phyloP scores from a whole-genome alignment of 2,797 vertebrate genomes.

The Novumbra hubbsi region DNA sequence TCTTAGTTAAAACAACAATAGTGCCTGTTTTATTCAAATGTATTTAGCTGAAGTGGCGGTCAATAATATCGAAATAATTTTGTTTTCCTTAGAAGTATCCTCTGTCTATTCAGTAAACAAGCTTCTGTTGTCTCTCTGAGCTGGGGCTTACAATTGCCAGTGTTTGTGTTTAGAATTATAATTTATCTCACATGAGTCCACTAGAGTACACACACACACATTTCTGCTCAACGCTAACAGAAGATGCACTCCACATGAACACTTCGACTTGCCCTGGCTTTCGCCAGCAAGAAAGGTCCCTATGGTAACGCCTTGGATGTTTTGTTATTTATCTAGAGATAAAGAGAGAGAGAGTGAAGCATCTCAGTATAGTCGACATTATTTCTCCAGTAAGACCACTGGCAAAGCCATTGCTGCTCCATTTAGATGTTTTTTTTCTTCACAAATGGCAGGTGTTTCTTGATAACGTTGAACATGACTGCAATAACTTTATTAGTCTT shows the following conservation, averaged over 20 bases:
- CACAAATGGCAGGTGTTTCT: no score
- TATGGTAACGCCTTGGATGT: constrained; percentile 49
- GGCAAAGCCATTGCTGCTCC: background rate
- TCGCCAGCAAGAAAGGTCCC: constrained; percentile 39
- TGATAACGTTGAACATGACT: no score
- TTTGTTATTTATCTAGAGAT: background rate
- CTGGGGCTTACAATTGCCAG: constrained; percentile 16
- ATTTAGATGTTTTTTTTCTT: no score
- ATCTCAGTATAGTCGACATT: background rate
- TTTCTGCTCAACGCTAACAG: constrained; percentile 49
- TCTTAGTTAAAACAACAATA: background rate
- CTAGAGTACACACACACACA: constrained; percentile 19
- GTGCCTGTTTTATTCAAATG: background rate
- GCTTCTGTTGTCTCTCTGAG: constrained; percentile 2
- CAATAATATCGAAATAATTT: background rate
- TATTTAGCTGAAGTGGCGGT: background rate
- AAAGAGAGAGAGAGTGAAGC: no score
- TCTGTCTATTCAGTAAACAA: background rate
- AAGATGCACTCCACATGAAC: constrained; percentile 40
- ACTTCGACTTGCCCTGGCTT: constrained; percentile 18
- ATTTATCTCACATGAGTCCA: constrained; percentile 35
- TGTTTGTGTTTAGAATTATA: constrained; percentile 25
- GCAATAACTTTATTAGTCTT: no score
- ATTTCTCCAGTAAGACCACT: background rate
- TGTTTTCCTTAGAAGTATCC: background rate